Evolutionary conservation across 2,888 invertebrate species (phyloP), one percentile per base, ranked within the genome.

Genomic region (Bellardia bayeri): DNA sequence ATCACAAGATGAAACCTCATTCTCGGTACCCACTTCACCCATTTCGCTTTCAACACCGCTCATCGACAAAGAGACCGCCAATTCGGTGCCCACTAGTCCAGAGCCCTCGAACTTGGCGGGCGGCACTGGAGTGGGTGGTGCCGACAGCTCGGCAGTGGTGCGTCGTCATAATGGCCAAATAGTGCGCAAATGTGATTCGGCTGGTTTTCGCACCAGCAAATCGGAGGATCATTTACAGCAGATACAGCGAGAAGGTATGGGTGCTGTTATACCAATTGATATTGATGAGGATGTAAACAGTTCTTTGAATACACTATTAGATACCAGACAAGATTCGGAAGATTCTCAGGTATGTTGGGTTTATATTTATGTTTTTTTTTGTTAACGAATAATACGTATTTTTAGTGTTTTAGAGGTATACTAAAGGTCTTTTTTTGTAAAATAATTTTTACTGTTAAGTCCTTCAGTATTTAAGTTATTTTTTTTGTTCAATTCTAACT

Each of bases 251-350:
- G 94, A 94, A 89, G 94, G 94, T 90, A 96, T 98, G 94, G 97
- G 97, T 91, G 96, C 97, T 88, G 97, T 98, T 89, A 93, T 94
- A 91, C 97, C 97, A 90, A 97, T 98, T 91, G 98, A 98, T 91
- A 97, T 98, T 92, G 98, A 98, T 93, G 98, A 98, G 93, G 98
- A 98, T 93, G 96, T 98, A 92, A 98, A 98, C 92, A 98, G 98
- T 93, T 98, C 98, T 89, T 95, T 98, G 88, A 98, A 98, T 94
- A 98, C 98, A 87, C 94, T 98, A 86, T 94, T 98, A 89, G 98
- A 98, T 94, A 97, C 97, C 72, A 94, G 96, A 90, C 95, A 94
- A 85, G 95, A 95, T 91, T 94, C 93, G 91, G 94, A 92, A 89
- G 93, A 94, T 88, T 94, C 94, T 66, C 94, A 94, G 92, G 94